Conservation (phyloP, 2,113 vertebrate species). For the Scytalopus superciliaris region DNA sequence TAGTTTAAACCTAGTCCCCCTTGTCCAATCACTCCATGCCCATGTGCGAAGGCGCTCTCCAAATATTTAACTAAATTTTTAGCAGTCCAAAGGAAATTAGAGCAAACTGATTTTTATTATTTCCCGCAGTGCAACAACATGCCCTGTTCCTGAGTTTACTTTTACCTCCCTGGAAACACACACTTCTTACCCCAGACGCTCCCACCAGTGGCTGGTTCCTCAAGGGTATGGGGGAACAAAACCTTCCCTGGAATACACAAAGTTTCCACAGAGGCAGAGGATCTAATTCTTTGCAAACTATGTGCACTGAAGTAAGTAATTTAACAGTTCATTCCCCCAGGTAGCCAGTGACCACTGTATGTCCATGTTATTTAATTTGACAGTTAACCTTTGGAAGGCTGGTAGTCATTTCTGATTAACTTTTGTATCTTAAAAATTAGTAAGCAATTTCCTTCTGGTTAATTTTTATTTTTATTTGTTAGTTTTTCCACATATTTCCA, state of each 20-base stretch:
- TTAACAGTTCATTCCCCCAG: conserved; percentile 62
- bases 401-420: conserved; percentile 49
- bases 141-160: conserved; percentile 65
- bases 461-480: conserved; percentile 27
- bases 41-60: not conserved
- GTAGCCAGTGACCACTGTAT: conserved; percentile 48
- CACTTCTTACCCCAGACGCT: conserved; percentile 67
- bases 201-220: conserved; percentile 60
- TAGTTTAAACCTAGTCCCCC: not conserved
- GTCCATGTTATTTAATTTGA: conserved; percentile 36
- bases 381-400: conserved; percentile 47
- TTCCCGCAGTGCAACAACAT: conserved; percentile 73
- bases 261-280: conserved; percentile 56
- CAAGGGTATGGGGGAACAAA: conserved; percentile 34
- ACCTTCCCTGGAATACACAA: conserved; percentile 46
- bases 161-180: conserved; percentile 79
- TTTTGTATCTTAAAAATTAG: conserved; percentile 45
- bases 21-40: not conserved
- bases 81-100: conserved; percentile 82
- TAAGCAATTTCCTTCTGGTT: conserved; percentile 36
- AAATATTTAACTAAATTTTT: conserved; percentile 31
- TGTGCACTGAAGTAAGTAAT: conserved; percentile 63
- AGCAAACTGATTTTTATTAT: conserved; percentile 79
- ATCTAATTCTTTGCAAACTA: conserved; percentile 75
- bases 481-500: not conserved